These are phyloP conservation scores for Isaurus tuberculatus DNA, from an alignment of 92 coral and sea anemone species.

Conservation along the genomic window DNA sequence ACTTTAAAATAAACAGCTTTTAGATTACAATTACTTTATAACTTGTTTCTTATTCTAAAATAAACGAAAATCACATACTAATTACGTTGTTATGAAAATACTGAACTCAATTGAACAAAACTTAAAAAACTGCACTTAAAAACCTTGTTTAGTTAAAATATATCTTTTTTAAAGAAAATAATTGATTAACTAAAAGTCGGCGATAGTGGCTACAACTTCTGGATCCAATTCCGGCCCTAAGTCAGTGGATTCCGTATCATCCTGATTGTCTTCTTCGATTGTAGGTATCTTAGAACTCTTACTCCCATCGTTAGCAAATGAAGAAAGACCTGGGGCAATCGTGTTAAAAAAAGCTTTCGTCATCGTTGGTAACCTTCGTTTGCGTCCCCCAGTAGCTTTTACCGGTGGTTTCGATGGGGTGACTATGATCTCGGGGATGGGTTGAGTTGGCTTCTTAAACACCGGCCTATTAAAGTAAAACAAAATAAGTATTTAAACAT, in stretches of 20 bases:
- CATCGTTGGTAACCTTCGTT: conserved; percentile 53
- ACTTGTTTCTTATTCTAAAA: too few species aligned
- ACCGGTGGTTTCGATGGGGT: conserved; percentile 44
- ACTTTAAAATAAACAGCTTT: too few species aligned
- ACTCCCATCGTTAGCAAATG: conserved; percentile 61
- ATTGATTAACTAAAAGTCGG: conserved; percentile 65
- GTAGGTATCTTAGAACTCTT: conserved; percentile 8
- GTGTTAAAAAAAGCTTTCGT: conserved; percentile 80
- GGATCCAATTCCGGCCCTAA: conserved; percentile 63
- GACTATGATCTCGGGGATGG: conserved; percentile 34
- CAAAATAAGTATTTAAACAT: not conserved
- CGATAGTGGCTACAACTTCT: conserved; percentile 76
- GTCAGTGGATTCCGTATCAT: conserved; percentile 11
- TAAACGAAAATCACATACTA: too few species aligned
- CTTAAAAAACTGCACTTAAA: too few species aligned
- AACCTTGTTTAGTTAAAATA: not conserved
- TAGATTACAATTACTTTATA: too few species aligned
- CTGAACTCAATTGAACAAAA: too few species aligned
- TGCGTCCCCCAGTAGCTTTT: conserved; percentile 24
- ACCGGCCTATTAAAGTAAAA: conserved; percentile 23
- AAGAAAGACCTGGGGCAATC: conserved; percentile 79
- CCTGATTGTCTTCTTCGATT: conserved; percentile 25
- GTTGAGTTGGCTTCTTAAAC: not conserved
- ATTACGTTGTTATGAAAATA: too few species aligned
- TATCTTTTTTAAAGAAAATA: not conserved